phyloP scores from a whole-genome alignment of 2,797 vertebrate species.

The Micromesistius poutassou region DNA sequence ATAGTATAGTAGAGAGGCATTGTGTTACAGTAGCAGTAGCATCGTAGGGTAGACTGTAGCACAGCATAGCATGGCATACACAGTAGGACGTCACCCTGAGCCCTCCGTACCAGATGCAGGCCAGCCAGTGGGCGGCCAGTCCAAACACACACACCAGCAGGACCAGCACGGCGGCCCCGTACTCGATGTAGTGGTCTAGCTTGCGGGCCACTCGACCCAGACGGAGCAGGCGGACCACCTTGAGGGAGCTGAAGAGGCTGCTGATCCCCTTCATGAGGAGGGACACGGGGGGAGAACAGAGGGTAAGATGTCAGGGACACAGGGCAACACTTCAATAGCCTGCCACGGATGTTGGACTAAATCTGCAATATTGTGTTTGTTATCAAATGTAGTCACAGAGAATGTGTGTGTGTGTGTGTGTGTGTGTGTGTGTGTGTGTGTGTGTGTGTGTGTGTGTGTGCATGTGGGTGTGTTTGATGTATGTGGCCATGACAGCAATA shows the following conservation, averaged over 20 bases:
- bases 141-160: constrained; percentile 97
- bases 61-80: not conserved
- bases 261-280: constrained; percentile 87
- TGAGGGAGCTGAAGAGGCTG: constrained; percentile 96
- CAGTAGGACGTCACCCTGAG: not conserved
- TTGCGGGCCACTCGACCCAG: constrained; percentile 95
- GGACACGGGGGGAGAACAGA: constrained; percentile 5
- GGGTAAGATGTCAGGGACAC: not conserved
- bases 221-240: constrained; percentile 93
- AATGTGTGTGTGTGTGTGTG: not conserved
- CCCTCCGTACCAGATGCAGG: constrained; percentile 87
- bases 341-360: not conserved
- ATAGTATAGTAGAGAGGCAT: not conserved
- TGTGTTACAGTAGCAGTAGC: not conserved
- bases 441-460: not conserved
- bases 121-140: constrained; percentile 95
- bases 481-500: not conserved
- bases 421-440: no score
- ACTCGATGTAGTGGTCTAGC: constrained; percentile 98
- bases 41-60: not conserved
- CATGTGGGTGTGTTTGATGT: not conserved
- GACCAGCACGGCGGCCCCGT: constrained; percentile 93
- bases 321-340: not conserved
- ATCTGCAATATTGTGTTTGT: not conserved
- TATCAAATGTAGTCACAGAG: not conserved